phyloP scores from a whole-genome alignment of 2,113 vertebrate species.

The Prochilodus magdalenae region DNA sequence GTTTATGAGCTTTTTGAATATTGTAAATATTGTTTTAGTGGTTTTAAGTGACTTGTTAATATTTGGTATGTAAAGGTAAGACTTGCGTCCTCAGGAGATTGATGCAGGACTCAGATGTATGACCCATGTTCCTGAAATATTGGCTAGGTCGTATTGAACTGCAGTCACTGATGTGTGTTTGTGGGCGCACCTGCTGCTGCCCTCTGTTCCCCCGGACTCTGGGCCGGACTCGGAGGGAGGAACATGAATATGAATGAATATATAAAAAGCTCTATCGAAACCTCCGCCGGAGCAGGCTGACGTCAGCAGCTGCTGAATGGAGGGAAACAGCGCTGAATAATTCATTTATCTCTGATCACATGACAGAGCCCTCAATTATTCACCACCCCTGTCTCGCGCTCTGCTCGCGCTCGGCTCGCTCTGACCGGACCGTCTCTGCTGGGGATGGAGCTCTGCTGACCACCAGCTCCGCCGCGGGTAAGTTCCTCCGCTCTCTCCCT shows the following conservation, averaged over 20 bases:
- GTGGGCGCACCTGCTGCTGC: no score
- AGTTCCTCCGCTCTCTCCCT: neutral
- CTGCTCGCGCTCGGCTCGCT: neutral
- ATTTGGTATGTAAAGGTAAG: no score
- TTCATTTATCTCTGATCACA: conserved; percentile 63
- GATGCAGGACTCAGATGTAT: no score
- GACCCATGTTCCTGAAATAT: no score
- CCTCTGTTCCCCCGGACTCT: no score
- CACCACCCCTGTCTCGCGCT: conserved; percentile 17
- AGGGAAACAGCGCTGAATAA: conserved; percentile 64
- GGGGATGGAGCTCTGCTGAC: conserved; percentile 13
- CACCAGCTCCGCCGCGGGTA: neutral
- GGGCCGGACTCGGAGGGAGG: no score
- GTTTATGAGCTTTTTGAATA: no score
- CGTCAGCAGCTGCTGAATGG: conserved; percentile 46
- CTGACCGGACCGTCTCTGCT: neutral
- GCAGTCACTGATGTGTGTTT: no score
- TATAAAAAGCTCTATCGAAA: neutral
- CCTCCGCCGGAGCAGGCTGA: conserved; percentile 29
- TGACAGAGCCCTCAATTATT: conserved; percentile 61
- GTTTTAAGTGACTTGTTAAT: no score
- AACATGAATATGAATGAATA: neutral
- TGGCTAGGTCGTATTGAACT: no score
- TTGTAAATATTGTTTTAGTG: no score
- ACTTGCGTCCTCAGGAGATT: no score